phyloP scores from a whole-genome alignment of 2,888 invertebrate genomes.

The Mesopsocus fuscifrons region DNA sequence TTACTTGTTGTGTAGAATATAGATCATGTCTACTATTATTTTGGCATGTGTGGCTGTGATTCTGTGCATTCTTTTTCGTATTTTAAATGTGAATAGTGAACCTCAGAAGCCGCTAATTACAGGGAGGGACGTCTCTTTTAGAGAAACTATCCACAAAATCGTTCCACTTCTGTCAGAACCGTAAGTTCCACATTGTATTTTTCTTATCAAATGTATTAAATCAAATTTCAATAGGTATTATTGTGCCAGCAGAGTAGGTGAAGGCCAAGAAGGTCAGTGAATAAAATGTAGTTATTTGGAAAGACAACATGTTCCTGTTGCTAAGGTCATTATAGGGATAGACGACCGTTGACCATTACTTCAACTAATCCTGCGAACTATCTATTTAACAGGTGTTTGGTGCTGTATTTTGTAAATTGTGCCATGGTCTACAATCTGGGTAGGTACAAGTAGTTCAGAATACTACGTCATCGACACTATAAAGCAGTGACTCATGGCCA shows the following conservation, averaged over 20 bases:
- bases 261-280: too few relatives aligned
- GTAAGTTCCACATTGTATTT: slow-evolving; percentile 37
- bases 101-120: slow-evolving; percentile 58
- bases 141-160: slow-evolving; percentile 58
- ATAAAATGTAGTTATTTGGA: too few relatives aligned
- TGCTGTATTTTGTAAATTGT: too few relatives aligned
- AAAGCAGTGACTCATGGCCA: too few relatives aligned
- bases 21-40: slow-evolving; percentile 73
- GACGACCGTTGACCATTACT: background rate
- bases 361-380: too few relatives aligned
- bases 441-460: too few relatives aligned
- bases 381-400: too few relatives aligned
- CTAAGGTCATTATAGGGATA: background rate
- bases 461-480: too few relatives aligned
- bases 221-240: background rate
- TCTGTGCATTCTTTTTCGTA: slow-evolving; percentile 62
- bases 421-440: too few relatives aligned
- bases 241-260: too few relatives aligned
- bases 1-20: too few relatives aligned
- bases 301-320: too few relatives aligned
- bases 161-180: slow-evolving; percentile 61
- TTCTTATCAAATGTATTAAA: background rate
- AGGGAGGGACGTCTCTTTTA: slow-evolving; percentile 55
- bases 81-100: slow-evolving; percentile 68
- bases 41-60: slow-evolving; percentile 65